These are phyloP conservation scores for Stigmatopora argus DNA, from an alignment of 2,113 vertebrate genomes.

Conservation along the genomic window DNA sequence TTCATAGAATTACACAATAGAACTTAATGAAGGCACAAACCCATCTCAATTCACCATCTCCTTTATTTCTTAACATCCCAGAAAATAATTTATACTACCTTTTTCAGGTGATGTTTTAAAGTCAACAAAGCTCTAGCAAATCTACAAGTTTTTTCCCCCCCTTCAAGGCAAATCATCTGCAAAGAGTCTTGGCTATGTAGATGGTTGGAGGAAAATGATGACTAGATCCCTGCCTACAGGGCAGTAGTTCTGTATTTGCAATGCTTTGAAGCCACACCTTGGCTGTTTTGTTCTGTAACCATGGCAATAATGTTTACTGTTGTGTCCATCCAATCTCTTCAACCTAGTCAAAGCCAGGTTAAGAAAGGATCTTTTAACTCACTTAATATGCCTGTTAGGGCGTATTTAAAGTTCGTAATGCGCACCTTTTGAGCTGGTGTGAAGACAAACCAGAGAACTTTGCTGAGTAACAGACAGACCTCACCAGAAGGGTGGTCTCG, in stretches of 20 bases:
- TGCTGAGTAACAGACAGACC: too few relatives aligned
- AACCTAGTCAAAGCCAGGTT: constrained; percentile 60
- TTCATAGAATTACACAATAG: not conserved
- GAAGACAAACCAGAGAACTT: too few relatives aligned
- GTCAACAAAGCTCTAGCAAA: constrained; percentile 52
- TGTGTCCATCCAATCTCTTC: constrained; percentile 57
- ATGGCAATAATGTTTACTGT: constrained; percentile 60
- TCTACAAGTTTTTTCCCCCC: constrained; percentile 28
- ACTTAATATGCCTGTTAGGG: constrained; percentile 49
- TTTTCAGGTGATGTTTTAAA: constrained; percentile 50
- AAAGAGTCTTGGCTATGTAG: constrained; percentile 52
- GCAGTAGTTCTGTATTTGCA: constrained; percentile 37
- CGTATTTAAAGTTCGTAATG: too few relatives aligned
- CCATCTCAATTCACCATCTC: constrained; percentile 15
- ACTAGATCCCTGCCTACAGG: constrained; percentile 42
- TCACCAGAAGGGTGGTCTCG: too few relatives aligned
- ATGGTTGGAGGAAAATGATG: constrained; percentile 51
- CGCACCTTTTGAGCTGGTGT: too few relatives aligned
- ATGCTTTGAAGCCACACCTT: constrained; percentile 51
- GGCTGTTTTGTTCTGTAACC: constrained; percentile 53
- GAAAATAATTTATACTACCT: constrained; percentile 26
- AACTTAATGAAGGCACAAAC: not conserved
- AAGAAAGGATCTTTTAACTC: constrained; percentile 62
- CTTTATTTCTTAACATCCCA: constrained; percentile 29
- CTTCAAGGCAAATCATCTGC: constrained; percentile 56